phyloP scores from a whole-genome alignment of 1,140 invertebrate genomes.

The Portunus trituberculatus region DNA sequence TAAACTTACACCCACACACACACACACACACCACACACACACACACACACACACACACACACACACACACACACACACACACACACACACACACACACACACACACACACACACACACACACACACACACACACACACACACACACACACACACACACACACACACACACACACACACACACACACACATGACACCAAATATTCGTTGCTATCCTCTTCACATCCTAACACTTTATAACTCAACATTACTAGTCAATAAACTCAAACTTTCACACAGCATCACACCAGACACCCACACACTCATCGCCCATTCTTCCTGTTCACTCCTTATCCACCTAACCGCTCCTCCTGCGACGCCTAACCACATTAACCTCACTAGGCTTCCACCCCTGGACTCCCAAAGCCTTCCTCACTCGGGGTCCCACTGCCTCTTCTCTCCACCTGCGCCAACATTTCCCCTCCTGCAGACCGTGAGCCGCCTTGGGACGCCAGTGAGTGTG shows the following conservation, averaged over 20 bases:
- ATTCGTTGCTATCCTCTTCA: too few relatives aligned
- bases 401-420: background rate
- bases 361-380: background rate
- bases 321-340: conserved; percentile 35
- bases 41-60: background rate
- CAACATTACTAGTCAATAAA: too few relatives aligned
- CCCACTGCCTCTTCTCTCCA: background rate
- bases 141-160: background rate
- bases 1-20: background rate
- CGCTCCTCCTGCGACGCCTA: background rate
- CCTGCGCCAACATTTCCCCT: background rate
- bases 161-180: background rate
- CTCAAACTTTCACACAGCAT: too few relatives aligned
- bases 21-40: background rate
- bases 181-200: background rate
- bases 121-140: background rate
- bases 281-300: background rate
- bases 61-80: background rate
- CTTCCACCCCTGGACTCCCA: background rate
- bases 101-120: background rate
- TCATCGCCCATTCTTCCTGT: background rate
- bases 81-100: background rate
- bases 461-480: background rate
- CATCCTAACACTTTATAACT: too few relatives aligned
- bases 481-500: conserved; percentile 41